phyloP scores from a whole-genome alignment of 2,888 invertebrate genomes.

The Hymenopus coronatus region DNA sequence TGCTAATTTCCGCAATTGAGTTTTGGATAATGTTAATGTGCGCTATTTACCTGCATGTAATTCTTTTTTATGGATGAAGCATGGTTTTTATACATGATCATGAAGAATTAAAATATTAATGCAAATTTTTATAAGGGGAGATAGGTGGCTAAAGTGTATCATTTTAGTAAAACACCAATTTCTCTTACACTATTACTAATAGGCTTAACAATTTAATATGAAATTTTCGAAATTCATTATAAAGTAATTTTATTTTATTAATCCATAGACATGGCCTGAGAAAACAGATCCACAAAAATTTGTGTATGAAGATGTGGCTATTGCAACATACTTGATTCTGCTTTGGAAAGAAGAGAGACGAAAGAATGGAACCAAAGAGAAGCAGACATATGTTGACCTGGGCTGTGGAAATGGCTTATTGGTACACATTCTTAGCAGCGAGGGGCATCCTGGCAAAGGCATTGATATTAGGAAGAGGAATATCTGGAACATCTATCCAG shows the following conservation, averaged over 20 bases:
- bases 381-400: constrained; percentile 80
- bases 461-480: constrained; percentile 81
- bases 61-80: too few species aligned
- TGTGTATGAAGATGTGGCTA: constrained; percentile 95
- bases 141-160: too few species aligned
- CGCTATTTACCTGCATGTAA: too few species aligned
- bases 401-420: constrained; percentile 98
- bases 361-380: constrained; percentile 42
- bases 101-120: too few species aligned
- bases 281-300: constrained; percentile 91
- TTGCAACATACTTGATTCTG: constrained; percentile 80
- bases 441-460: constrained; percentile 80
- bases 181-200: too few species aligned
- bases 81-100: too few species aligned
- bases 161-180: too few species aligned
- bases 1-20: too few species aligned
- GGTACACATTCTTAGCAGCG: constrained; percentile 77
- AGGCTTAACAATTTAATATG: too few species aligned
- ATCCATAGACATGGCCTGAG: constrained; percentile 79
- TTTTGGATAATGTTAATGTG: too few species aligned
- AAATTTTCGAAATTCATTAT: too few species aligned
- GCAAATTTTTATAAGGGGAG: too few species aligned
- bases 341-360: constrained; percentile 68
- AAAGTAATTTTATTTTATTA: not conserved
- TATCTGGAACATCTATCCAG: constrained; percentile 81